Percentiles rank a stretch among this genome's conserved stretches.
phyloP scores from a whole-genome alignment of 2,888 invertebrate species.

The Hemistola chrysoprasaria region DNA sequence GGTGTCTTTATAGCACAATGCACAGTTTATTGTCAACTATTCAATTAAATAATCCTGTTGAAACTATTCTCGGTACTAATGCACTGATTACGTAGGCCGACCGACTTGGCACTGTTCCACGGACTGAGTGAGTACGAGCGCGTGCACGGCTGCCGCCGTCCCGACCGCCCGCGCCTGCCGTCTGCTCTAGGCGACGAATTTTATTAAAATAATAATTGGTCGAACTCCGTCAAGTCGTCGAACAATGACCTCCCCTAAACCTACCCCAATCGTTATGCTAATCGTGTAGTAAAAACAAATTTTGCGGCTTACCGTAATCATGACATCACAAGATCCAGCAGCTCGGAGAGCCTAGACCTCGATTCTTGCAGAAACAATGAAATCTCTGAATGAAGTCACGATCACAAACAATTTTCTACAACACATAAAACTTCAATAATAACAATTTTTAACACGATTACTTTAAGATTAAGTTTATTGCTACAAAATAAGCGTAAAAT shows the following conservation, averaged over 20 bases:
- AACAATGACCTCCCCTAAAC: conserved; percentile 26
- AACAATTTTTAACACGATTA: background rate
- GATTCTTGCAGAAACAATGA: conserved; percentile 39
- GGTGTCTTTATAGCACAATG: conserved; percentile 2
- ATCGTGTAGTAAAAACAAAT: conserved; percentile 30
- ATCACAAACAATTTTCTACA: conserved; percentile 24
- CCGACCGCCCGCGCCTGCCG: too few species aligned
- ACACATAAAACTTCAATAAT: conserved; percentile 9
- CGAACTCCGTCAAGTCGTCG: conserved; percentile 31
- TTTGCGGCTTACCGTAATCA: conserved; percentile 58
- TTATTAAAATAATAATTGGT: conserved; percentile 51
- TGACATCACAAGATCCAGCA: conserved; percentile 49
- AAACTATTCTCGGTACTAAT: conserved; percentile 29
- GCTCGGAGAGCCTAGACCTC: conserved; percentile 34
- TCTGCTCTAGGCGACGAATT: conserved; percentile 33
- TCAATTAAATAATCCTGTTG: conserved; percentile 12
- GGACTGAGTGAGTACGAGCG: conserved; percentile 37
- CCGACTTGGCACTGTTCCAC: conserved; percentile 75
- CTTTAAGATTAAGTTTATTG: too few species aligned
- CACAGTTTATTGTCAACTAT: conserved; percentile 11
- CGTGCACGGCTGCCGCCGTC: too few species aligned
- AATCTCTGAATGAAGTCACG: conserved; percentile 23
- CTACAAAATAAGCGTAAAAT: background rate
- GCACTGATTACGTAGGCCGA: conserved; percentile 39
- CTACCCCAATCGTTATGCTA: conserved; percentile 8